These are phyloP conservation scores for Excalfactoria chinensis DNA, from an alignment of 2,113 vertebrate genomes.

Conservation along the genomic window DNA sequence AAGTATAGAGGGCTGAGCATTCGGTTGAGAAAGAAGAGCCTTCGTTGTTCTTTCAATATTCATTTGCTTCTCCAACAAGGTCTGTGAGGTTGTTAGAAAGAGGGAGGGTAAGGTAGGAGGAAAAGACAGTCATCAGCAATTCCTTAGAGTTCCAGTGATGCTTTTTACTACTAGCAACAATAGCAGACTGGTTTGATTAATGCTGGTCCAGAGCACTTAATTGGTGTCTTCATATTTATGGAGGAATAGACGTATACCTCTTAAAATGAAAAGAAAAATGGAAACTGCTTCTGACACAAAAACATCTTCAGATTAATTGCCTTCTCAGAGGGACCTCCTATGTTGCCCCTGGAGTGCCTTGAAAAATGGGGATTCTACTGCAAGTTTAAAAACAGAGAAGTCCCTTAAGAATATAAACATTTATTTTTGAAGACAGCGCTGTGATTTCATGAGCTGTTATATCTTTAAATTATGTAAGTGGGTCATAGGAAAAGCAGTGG, in stretches of 20 bases:
- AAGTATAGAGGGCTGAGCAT: not conserved
- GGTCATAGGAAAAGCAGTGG: not conserved
- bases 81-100: not conserved
- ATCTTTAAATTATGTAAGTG: not conserved
- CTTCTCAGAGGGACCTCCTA: not conserved
- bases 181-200: not conserved
- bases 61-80: not conserved
- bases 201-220: not conserved
- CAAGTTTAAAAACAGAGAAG: not conserved
- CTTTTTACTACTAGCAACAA: not conserved
- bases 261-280: not conserved
- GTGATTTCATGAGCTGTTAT: constrained; percentile 1
- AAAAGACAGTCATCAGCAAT: not conserved
- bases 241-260: not conserved
- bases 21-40: not conserved
- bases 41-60: not conserved
- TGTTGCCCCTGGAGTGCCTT: not conserved
- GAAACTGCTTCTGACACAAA: not conserved
- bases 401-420: not conserved
- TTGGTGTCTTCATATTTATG: not conserved
- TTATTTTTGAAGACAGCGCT: not conserved
- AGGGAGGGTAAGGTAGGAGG: not conserved
- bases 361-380: not conserved
- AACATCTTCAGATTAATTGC: not conserved
- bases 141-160: not conserved